phyloP scores from a whole-genome alignment of 2,888 invertebrate genomes.

The Ryuthela nishihirai region DNA sequence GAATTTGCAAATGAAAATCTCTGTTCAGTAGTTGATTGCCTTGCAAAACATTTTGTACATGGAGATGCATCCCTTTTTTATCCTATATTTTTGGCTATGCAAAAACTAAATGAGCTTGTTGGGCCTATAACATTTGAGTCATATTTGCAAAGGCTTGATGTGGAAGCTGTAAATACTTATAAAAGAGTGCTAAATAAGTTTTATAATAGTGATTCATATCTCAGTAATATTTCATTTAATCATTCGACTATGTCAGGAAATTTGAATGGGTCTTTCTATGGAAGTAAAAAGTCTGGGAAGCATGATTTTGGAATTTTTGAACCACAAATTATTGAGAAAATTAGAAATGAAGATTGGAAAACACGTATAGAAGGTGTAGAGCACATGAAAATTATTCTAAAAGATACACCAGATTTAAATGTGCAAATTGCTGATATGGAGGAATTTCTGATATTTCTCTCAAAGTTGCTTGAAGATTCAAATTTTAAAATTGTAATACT shows the following conservation, averaged over 20 bases:
- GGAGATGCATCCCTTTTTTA: conserved; percentile 46
- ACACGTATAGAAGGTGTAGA: conserved; percentile 59
- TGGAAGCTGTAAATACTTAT: conserved; percentile 36
- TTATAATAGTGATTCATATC: conserved; percentile 14
- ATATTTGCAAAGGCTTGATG: conserved; percentile 36
- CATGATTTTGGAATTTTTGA: conserved; percentile 52
- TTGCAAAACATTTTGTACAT: conserved; percentile 43
- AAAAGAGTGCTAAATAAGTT: conserved; percentile 32
- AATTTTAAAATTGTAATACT: conserved; percentile 56
- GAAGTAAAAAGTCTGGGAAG: conserved; percentile 13
- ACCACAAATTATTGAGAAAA: conserved; percentile 50
- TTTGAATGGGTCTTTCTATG: conserved; percentile 10
- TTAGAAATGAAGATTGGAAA: conserved; percentile 57
- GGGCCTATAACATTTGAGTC: conserved; percentile 49
- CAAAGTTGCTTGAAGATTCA: conserved; percentile 60
- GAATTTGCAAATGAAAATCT: conserved; percentile 51
- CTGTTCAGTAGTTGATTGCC: conserved; percentile 39
- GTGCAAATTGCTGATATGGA: conserved; percentile 61
- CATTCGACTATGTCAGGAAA: conserved; percentile 21
- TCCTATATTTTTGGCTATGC: conserved; percentile 48
- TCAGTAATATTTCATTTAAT: conserved; percentile 31
- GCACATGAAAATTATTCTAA: conserved; percentile 57
- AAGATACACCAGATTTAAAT: conserved; percentile 20
- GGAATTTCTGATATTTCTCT: conserved; percentile 61
- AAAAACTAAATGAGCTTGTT: conserved; percentile 50